Evolutionary conservation across 2,113 vertebrate genomes (phyloP).

Genomic region (Silurus glanis): DNA sequence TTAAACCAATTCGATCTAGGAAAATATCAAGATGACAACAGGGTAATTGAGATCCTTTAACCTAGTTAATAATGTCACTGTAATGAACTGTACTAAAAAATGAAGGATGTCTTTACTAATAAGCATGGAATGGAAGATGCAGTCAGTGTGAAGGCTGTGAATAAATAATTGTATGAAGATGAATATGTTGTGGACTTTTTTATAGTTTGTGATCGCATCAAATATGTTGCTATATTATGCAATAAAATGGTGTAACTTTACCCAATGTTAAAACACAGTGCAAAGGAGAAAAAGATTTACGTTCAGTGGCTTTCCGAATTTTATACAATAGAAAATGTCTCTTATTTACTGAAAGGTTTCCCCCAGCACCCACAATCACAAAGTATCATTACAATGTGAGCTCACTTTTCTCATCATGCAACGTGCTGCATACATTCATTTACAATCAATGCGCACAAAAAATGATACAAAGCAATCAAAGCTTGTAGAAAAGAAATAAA

Average conservation of each 20-base stretch:
- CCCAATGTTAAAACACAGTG: background rate
- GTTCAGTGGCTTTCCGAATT: background rate
- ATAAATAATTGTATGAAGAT: background rate
- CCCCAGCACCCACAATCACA: background rate
- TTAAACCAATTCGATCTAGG: background rate
- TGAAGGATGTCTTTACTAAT: background rate
- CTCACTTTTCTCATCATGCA: constrained; percentile 20
- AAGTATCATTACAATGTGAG: background rate
- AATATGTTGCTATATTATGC: background rate
- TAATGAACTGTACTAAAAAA: background rate
- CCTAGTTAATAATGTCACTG: background rate
- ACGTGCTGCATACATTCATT: constrained; percentile 13
- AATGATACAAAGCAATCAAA: constrained; percentile 14
- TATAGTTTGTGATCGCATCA: background rate
- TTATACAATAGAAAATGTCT: background rate
- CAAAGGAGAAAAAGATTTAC: background rate
- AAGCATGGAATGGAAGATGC: background rate
- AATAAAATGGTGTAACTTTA: background rate
- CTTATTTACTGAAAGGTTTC: background rate
- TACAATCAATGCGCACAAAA: background rate
- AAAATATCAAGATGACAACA: background rate
- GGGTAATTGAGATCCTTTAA: background rate
- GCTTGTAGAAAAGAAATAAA: background rate
- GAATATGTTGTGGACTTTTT: background rate
- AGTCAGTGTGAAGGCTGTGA: background rate